Conservation (phyloP, 2,113 vertebrate species). For the Lophochroa leadbeateri region DNA sequence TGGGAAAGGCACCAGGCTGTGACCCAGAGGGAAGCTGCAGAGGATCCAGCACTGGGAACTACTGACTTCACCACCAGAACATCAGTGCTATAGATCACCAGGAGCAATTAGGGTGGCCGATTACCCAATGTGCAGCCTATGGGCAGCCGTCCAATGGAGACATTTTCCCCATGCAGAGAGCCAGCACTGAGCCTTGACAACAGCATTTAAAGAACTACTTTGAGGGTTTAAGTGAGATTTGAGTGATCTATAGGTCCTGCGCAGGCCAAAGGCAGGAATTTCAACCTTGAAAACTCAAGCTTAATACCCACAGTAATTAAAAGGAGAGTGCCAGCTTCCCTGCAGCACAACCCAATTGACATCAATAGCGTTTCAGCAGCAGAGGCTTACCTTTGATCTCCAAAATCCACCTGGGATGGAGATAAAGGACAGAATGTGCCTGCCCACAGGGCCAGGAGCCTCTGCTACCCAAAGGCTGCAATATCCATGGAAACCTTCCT, state of each 20-base stretch:
- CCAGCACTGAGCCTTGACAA: neutral
- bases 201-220: neutral
- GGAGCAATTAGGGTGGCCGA: neutral
- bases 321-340: neutral
- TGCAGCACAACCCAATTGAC: rapidly evolving
- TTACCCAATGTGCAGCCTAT: neutral
- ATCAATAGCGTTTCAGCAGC: neutral
- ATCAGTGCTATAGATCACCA: neutral
- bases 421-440: neutral
- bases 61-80: neutral
- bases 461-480: neutral
- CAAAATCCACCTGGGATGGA: neutral
- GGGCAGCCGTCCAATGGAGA: neutral
- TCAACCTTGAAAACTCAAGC: neutral
- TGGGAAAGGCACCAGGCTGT: conserved; percentile 28
- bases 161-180: neutral
- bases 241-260: neutral
- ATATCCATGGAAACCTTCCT: neutral
- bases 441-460: neutral
- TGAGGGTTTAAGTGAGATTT: neutral
- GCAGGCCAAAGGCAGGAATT: neutral
- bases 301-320: neutral
- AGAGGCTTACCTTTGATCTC: neutral
- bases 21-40: conserved; percentile 19
- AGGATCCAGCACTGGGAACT: conserved; percentile 1